Evolutionary conservation across 2,888 invertebrate species (phyloP), one percentile per base, ranked within the genome.

Genomic region (Pristionchus arcanus): DNA sequence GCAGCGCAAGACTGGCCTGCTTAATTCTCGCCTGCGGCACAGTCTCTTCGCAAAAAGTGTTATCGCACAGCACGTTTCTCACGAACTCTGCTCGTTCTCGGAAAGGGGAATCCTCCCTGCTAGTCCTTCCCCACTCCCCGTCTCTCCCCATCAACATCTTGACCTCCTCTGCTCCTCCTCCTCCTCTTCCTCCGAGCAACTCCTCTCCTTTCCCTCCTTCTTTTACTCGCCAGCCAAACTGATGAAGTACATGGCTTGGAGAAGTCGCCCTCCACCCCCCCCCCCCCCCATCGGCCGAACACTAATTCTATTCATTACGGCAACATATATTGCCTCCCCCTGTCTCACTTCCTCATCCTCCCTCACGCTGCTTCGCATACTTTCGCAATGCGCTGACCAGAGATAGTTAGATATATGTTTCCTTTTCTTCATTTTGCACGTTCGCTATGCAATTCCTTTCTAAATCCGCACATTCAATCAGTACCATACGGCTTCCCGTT

Each of bases 271-370:
- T 66, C 25, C 25, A 13, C 63, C 9, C 34, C 16, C 71, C 16
- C 37, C 68, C 28, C 21, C 34, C 16, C n/a, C 71, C 31, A 4
- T 25, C 25, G 71, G 28, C 71, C 49, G 49, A 81, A 81, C 81
- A 81, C 81, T 87, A 87, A 87, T 87, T 66, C 87, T 53, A 87
- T 87, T 87, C 87, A 87, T 87, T 87, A 87, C 87, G 42, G 87
- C 84, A 85, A 85, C 84, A 85, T 59, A 85, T 59, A 28, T 31
- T 83, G 53, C 83, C 83, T 42, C 37, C 37, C 49, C 15, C 31
- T 21, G 13, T 49, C 53, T 42, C 42, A 15, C 68, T 68, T 25
- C 28, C 68, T 68, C 87, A 31, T 87, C 87, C 49, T 59, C 85
- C n/a, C 34, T 63, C 63, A 34, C 16, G 25, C 34, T 31, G 31